phyloP scores from a whole-genome alignment of 2,113 vertebrate species.

The Lepus americanus region DNA sequence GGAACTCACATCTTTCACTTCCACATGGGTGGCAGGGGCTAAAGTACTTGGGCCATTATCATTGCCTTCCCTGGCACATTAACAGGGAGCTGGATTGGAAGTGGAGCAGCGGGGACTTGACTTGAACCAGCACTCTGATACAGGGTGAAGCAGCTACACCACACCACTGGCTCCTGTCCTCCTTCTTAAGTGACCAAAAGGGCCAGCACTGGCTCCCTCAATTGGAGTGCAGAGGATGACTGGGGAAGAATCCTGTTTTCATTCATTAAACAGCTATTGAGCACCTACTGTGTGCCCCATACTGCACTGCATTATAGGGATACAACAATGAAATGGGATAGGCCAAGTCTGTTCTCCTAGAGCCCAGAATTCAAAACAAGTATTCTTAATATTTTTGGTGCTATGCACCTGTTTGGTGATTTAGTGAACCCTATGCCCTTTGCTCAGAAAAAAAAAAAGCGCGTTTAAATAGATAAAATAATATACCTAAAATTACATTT shows the following conservation, averaged over 20 bases:
- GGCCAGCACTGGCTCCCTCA: not conserved
- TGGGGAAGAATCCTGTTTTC: constrained; percentile 42
- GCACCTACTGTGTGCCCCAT: not conserved
- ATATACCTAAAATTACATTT: constrained; percentile 55
- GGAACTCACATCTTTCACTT: no score
- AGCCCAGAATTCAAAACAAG: constrained; percentile 55
- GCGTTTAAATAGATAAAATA: constrained; percentile 49
- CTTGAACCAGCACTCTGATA: no score
- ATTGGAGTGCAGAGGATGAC: not conserved
- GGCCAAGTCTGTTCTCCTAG: constrained; percentile 16
- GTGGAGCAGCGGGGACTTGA: no score
- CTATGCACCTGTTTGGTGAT: constrained; percentile 9
- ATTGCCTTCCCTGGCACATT: no score
- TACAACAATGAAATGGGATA: constrained; percentile 49
- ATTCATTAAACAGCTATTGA: constrained; percentile 61
- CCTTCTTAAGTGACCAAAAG: constrained; percentile 44
- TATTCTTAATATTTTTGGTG: constrained; percentile 25
- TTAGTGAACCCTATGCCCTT: constrained; percentile 33
- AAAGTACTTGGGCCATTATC: no score
- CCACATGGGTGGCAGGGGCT: no score
- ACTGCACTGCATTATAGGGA: constrained; percentile 35
- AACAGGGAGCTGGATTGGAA: no score
- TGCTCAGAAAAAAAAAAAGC: constrained; percentile 36
- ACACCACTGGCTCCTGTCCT: not conserved
- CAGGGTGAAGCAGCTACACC: no score